phyloP scores from a whole-genome alignment of 2,888 invertebrate genomes.

The Petrolisthes manimaculis region DNA sequence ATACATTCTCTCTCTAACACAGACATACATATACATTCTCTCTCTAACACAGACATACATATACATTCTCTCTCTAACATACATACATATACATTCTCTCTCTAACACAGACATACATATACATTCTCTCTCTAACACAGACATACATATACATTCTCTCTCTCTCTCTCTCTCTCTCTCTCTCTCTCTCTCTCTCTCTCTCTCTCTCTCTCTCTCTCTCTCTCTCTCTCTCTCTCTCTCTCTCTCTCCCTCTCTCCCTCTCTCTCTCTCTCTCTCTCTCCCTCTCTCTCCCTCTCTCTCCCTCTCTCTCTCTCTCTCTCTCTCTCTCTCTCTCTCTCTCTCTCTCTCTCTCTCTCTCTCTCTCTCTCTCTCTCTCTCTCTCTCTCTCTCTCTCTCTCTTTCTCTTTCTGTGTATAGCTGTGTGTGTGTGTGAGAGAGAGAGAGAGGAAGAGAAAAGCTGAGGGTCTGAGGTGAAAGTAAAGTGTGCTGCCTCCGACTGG shows the following conservation, averaged over 20 bases:
- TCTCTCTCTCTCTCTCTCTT: not conserved
- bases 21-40: no score
- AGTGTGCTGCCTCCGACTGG: no score
- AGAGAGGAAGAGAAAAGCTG: no score
- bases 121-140: no score
- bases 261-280: constrained; percentile 1
- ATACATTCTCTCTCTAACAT: no score
- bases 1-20: no score
- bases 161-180: not conserved
- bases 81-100: no score
- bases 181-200: constrained; percentile 5
- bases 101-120: no score
- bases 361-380: constrained; percentile 6
- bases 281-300: not conserved
- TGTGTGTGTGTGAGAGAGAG: not conserved
- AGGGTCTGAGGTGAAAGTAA: no score
- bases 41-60: no score
- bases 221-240: constrained; percentile 11
- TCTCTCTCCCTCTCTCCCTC: constrained; percentile 17
- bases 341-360: not conserved
- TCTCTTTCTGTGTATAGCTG: not conserved
- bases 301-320: constrained; percentile 19
- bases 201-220: constrained; percentile 8
- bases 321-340: constrained; percentile 2
- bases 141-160: not conserved